phyloP scores from a whole-genome alignment of 2,113 vertebrate species.

The Acanthisitta chloris region DNA sequence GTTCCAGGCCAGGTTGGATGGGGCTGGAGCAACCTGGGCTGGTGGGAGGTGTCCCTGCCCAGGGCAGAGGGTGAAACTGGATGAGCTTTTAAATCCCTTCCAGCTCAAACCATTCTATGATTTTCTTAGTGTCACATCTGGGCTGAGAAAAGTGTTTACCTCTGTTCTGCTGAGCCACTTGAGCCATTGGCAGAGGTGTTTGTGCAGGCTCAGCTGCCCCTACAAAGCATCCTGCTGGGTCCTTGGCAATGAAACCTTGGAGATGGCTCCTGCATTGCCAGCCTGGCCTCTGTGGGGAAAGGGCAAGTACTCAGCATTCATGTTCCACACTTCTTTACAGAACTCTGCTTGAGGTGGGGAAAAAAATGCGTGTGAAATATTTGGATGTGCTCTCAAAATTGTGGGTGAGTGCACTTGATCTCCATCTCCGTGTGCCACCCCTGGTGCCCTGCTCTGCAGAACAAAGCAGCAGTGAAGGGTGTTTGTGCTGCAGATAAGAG shows the following conservation, averaged over 20 bases:
- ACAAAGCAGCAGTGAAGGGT: not conserved
- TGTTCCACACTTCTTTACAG: not conserved
- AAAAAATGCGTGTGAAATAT: not conserved
- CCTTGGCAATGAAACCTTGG: not conserved
- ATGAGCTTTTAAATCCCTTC: fast-evolving
- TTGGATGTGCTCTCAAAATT: fast-evolving
- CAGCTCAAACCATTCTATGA: not conserved
- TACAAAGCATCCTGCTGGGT: not conserved
- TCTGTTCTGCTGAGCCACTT: not conserved
- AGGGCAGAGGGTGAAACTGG: not conserved
- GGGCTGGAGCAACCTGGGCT: not conserved
- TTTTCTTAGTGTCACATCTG: fast-evolving
- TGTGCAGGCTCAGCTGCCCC: not conserved
- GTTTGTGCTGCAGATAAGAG: not conserved
- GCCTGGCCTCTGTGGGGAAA: not conserved
- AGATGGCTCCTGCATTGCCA: not conserved
- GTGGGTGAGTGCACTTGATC: too few relatives aligned
- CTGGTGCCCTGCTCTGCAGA: not conserved
- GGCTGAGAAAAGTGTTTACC: not conserved
- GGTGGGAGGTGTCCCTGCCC: not conserved
- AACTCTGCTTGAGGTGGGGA: not conserved
- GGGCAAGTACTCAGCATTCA: fast-evolving
- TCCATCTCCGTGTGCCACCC: not conserved
- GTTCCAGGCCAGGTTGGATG: fast-evolving
- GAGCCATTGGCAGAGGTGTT: fast-evolving